Conservation (phyloP, 2,797 vertebrate genomes). For the Liasis olivaceus region DNA sequence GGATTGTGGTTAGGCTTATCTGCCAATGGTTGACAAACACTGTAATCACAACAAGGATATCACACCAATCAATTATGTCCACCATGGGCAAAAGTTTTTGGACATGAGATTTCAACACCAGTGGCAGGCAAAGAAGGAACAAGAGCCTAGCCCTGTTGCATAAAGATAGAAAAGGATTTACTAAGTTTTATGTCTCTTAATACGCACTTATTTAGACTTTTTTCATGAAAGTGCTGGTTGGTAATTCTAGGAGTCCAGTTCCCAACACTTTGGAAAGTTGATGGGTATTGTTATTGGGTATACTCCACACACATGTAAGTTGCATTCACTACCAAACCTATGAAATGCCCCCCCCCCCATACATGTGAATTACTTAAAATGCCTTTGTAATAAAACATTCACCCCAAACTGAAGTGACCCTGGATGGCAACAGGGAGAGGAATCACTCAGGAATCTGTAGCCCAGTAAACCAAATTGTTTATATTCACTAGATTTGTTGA, state of each 20-base stretch:
- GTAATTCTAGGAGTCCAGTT: background rate
- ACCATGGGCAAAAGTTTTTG: background rate
- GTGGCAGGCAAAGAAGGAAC: background rate
- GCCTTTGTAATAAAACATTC: background rate
- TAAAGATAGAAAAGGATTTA: background rate
- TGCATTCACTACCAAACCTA: background rate
- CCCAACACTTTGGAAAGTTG: background rate
- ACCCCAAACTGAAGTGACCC: background rate
- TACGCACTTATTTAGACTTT: background rate
- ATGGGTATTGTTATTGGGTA: background rate
- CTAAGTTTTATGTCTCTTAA: background rate
- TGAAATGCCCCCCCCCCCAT: background rate
- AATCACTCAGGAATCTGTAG: background rate
- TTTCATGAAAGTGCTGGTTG: background rate
- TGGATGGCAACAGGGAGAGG: background rate
- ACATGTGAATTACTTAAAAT: background rate
- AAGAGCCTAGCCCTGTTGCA: background rate
- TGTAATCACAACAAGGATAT: background rate
- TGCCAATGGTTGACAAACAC: background rate
- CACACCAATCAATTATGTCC: background rate
- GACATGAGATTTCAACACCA: background rate
- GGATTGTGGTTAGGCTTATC: background rate
- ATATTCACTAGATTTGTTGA: background rate
- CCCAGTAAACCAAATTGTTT: background rate
- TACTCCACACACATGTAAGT: background rate